These are phyloP conservation scores for Kradibia gibbosae DNA, from an alignment of 1,140 invertebrate genomes.

Conservation along the genomic window DNA sequence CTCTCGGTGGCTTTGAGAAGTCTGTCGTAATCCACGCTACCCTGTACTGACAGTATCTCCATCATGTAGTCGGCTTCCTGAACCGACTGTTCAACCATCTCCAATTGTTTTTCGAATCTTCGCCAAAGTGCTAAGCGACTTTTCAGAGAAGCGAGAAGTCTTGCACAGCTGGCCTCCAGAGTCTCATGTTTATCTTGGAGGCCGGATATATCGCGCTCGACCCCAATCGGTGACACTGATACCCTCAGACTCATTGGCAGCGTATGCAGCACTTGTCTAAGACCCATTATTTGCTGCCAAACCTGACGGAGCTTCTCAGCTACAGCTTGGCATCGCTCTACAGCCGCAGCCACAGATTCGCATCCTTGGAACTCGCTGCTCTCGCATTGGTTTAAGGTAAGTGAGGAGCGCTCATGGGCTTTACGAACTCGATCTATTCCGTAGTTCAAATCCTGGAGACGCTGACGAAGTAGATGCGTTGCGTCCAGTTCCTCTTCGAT, in stretches of 20 bases:
- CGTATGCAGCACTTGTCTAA: constrained; percentile 83
- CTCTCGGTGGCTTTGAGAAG: constrained; percentile 85
- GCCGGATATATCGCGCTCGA: constrained; percentile 83
- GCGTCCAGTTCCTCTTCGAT: constrained; percentile 83
- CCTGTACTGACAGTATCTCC: constrained; percentile 84
- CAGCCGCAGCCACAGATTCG: constrained; percentile 80
- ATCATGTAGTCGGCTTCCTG: constrained; percentile 90
- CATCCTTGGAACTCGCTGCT: constrained; percentile 79
- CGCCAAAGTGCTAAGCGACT: constrained; percentile 80
- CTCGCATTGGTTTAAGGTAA: constrained; percentile 81
- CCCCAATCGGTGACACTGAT: constrained; percentile 80
- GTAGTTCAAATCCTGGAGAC: constrained; percentile 79
- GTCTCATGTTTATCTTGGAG: constrained; percentile 81
- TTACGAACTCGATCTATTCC: constrained; percentile 79
- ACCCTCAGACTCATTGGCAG: constrained; percentile 81
- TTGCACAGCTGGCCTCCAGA: constrained; percentile 79
- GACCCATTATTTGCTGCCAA: constrained; percentile 83
- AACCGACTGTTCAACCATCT: constrained; percentile 84
- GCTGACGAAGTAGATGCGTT: constrained; percentile 79
- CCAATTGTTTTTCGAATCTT: constrained; percentile 82
- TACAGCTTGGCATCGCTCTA: constrained; percentile 78
- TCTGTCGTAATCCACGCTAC: constrained; percentile 85
- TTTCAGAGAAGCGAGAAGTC: constrained; percentile 78
- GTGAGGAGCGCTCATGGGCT: constrained; percentile 77
- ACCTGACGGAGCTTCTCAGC: constrained; percentile 78